These are phyloP conservation scores for Paracentrotus lividus DNA, from an alignment of 53 echinoderm and acorn worm species.

Conservation along the genomic window DNA sequence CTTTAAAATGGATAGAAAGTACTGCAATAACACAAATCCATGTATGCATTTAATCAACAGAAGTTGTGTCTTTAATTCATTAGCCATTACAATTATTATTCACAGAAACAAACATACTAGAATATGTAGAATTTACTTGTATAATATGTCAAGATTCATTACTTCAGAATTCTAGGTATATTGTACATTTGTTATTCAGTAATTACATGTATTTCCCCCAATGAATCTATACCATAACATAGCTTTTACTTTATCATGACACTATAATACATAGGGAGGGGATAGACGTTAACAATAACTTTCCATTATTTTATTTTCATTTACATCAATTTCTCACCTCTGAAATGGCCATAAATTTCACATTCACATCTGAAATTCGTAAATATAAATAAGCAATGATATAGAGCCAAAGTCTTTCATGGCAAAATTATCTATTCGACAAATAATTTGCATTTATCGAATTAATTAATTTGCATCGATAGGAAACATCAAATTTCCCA, in stretches of 20 bases:
- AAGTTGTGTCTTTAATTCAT: conserved; percentile 65
- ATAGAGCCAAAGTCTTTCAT: background rate
- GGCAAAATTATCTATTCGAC: background rate
- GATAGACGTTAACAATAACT: conserved; percentile 1
- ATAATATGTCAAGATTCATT: conserved; percentile 20
- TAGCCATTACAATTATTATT: conserved; percentile 61
- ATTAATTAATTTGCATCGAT: background rate
- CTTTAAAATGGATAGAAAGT: background rate
- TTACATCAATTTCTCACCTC: conserved; percentile 21
- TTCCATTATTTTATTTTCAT: background rate
- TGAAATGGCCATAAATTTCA: conserved; percentile 12
- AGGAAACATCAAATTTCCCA: background rate
- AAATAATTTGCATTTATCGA: background rate
- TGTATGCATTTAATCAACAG: conserved; percentile 57
- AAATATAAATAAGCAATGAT: conserved; percentile 29
- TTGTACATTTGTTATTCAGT: background rate
- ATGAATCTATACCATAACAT: conserved; percentile 2
- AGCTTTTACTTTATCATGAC: background rate
- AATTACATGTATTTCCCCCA: background rate
- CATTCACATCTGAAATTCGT: conserved; percentile 8
- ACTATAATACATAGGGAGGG: conserved; percentile 19
- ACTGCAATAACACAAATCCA: background rate
- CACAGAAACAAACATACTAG: conserved; percentile 64
- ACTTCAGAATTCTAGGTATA: background rate
- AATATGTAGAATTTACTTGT: conserved; percentile 42